Conservation (phyloP, 2,113 vertebrate genomes). For the Thamnophis sirtalis region DNA sequence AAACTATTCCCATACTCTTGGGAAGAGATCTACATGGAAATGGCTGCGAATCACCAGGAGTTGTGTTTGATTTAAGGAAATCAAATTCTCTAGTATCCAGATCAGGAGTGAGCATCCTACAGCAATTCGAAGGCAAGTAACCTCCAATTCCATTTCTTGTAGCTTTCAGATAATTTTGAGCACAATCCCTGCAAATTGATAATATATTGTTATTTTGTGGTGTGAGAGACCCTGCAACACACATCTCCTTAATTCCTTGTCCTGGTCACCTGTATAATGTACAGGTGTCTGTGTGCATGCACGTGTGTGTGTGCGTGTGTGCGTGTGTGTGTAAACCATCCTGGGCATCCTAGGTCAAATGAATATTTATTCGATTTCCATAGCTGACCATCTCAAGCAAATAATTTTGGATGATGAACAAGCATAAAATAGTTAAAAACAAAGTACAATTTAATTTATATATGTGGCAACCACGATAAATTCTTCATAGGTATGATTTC, state of each 20-base stretch:
- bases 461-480: neutral
- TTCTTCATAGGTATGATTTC: too few relatives aligned
- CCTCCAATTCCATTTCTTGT: neutral
- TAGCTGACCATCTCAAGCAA: neutral
- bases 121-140: neutral
- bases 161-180: neutral
- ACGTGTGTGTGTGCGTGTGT: too few relatives aligned
- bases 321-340: neutral
- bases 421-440: neutral
- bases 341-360: too few relatives aligned
- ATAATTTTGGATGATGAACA: neutral
- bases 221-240: neutral
- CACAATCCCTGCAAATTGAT: neutral
- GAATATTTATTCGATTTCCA: neutral
- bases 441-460: neutral
- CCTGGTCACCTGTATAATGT: neutral
- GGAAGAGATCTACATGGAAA: neutral
- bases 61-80: neutral
- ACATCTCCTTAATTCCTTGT: neutral
- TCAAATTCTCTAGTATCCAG: neutral
- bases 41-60: neutral
- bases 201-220: neutral
- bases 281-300: too few relatives aligned
- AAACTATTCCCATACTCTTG: neutral
- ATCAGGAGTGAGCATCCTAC: neutral